These are phyloP conservation scores for Plemyria rubiginata DNA, from an alignment of 2,888 invertebrate genomes.

Conservation along the genomic window DNA sequence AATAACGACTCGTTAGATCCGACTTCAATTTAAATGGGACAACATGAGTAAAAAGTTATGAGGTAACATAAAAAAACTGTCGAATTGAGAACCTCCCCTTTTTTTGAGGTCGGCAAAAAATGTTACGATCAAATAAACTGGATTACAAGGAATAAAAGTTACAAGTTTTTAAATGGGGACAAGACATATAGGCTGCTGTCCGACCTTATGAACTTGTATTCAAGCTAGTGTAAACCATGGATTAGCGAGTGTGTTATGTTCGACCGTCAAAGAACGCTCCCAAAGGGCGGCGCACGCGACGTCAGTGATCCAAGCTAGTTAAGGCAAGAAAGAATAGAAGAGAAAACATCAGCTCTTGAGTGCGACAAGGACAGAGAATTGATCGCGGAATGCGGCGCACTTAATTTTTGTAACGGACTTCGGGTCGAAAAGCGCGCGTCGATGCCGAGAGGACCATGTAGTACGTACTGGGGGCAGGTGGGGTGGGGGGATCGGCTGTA, in stretches of 20 bases:
- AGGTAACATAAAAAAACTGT: no score
- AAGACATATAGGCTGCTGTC: no score
- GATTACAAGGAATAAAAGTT: no score
- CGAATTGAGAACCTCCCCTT: no score
- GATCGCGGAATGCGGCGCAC: conserved; percentile 81
- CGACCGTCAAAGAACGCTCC: conserved; percentile 10
- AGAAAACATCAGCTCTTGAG: conserved; percentile 44
- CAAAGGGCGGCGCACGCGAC: conserved; percentile 15
- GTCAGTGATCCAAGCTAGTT: conserved; percentile 39
- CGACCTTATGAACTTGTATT: background rate
- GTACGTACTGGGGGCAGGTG: conserved; percentile 64
- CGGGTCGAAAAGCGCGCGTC: conserved; percentile 80
- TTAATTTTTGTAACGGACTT: conserved; percentile 84
- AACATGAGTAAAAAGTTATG: no score
- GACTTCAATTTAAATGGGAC: no score
- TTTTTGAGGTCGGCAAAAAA: no score
- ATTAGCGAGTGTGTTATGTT: background rate
- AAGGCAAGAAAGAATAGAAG: conserved; percentile 44
- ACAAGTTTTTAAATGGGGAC: no score
- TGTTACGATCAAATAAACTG: no score
- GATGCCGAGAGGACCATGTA: conserved; percentile 71
- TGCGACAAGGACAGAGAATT: conserved; percentile 65
- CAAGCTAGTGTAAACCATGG: background rate
- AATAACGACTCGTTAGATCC: no score
- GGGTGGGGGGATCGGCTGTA: conserved; percentile 66